A percentile compares a stretch with the other conserved stretches of the same genome.
phyloP scores from a whole-genome alignment of 92 coral and sea anemone species.

The Epizoanthus illoricatus region DNA sequence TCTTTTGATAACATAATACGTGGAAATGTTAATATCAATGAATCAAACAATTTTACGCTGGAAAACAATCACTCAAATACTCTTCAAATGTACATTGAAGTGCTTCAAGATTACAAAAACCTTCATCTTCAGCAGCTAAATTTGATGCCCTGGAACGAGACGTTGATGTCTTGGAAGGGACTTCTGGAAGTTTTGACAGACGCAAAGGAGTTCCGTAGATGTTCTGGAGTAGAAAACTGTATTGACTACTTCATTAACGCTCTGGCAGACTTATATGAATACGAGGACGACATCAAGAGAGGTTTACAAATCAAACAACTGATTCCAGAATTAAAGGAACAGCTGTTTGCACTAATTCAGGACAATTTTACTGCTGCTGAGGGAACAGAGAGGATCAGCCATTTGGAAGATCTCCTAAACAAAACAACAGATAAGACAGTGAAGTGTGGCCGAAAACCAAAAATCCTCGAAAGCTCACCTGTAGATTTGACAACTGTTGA shows the following conservation, averaged over 20 bases:
- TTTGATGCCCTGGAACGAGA: slow-evolving; percentile 26
- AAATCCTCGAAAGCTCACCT: slow-evolving; percentile 34
- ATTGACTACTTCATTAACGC: slow-evolving; percentile 30
- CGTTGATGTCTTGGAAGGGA: slow-evolving; percentile 21
- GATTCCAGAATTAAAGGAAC: slow-evolving; percentile 20
- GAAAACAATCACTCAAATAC: background rate
- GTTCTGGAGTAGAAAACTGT: slow-evolving; percentile 53
- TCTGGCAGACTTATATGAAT: slow-evolving; percentile 41
- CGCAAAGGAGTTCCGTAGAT: slow-evolving; percentile 28
- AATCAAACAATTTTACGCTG: background rate
- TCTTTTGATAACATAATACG: background rate
- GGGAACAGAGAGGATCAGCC: background rate
- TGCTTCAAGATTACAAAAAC: background rate
- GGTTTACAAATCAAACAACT: slow-evolving; percentile 31
- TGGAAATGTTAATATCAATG: background rate
- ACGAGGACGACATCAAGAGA: slow-evolving; percentile 28
- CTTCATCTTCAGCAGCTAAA: background rate
- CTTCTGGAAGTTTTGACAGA: slow-evolving; percentile 30
- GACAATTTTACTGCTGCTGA: background rate
- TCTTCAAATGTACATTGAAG: background rate
- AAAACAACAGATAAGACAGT: slow-evolving; percentile 32
- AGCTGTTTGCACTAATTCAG: slow-evolving; percentile 2
- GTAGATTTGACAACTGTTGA: background rate
- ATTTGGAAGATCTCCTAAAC: slow-evolving; percentile 5
- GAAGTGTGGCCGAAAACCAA: slow-evolving; percentile 45